These are phyloP conservation scores for Platichthys stellatus DNA, from an alignment of 2,113 vertebrate genomes.

Conservation along the genomic window DNA sequence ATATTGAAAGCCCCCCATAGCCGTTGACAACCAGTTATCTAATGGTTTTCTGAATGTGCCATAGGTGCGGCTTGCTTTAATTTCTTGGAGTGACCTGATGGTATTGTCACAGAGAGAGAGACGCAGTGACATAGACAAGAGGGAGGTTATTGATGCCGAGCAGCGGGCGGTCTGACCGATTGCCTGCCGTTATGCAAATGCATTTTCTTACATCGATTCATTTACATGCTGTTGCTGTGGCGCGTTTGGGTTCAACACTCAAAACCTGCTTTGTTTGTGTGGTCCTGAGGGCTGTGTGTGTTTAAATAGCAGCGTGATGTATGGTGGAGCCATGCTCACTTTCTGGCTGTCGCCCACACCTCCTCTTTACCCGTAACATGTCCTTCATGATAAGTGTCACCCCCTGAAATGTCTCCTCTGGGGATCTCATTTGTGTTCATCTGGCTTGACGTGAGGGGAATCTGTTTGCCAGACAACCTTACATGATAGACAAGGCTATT, in stretches of 20 bases:
- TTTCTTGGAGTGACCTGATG: slow-evolving; percentile 51
- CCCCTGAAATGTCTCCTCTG: slow-evolving; percentile 56
- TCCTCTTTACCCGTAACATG: slow-evolving; percentile 52
- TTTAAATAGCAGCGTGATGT: slow-evolving; percentile 30
- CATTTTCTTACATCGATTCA: slow-evolving; percentile 27
- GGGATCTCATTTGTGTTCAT: slow-evolving; percentile 78
- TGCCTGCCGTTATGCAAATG: slow-evolving; percentile 60
- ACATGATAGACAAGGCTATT: slow-evolving; percentile 73
- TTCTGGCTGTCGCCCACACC: slow-evolving; percentile 32
- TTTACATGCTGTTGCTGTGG: slow-evolving; percentile 3
- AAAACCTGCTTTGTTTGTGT: neutral
- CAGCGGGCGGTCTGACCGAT: slow-evolving; percentile 48
- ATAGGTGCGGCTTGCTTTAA: slow-evolving; percentile 41
- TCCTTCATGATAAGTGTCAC: slow-evolving; percentile 68
- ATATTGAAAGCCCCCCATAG: slow-evolving; percentile 41
- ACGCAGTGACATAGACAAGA: slow-evolving; percentile 39
- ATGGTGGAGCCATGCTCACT: slow-evolving; percentile 18
- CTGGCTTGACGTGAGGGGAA: slow-evolving; percentile 66
- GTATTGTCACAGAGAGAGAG: slow-evolving; percentile 59
- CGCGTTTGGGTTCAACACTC: slow-evolving; percentile 3
- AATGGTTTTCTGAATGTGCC: slow-evolving; percentile 53
- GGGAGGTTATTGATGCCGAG: slow-evolving; percentile 48
- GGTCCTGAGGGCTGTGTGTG: neutral
- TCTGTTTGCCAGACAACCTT: slow-evolving; percentile 69
- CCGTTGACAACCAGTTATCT: slow-evolving; percentile 59